Percentiles rank a stretch among this genome's conserved stretches.
Evolutionary conservation across 2,113 vertebrate genomes (phyloP).

Genomic region (Neoarius graeffei): DNA sequence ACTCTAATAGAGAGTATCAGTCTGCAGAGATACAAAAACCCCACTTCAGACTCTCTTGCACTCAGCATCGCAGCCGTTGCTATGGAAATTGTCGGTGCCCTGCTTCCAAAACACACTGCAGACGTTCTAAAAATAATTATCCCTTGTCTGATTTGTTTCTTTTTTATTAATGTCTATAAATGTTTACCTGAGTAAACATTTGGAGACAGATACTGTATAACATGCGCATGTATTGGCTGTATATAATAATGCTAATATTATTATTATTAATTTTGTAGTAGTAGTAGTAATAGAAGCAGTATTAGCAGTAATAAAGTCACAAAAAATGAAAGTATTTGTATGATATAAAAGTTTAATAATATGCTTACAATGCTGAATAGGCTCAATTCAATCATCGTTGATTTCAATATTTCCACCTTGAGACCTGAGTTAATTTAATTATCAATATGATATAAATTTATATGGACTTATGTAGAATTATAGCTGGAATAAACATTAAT

Average conservation of each 20-base stretch:
- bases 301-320: not conserved
- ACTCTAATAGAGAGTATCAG: conserved; percentile 34
- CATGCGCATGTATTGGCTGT: not conserved
- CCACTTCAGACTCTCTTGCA: conserved; percentile 48
- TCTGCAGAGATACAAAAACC: conserved; percentile 53
- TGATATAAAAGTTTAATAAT: not conserved
- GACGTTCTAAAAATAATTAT: conserved; percentile 78
- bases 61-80: conserved; percentile 68
- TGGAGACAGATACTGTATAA: not conserved
- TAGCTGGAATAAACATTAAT: not conserved
- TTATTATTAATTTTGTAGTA: not conserved
- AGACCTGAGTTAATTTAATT: too few relatives aligned
- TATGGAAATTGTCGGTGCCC: conserved; percentile 70
- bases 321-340: not conserved
- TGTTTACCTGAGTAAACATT: not conserved
- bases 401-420: not conserved
- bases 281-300: not conserved
- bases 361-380: not conserved
- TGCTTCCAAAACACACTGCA: conserved; percentile 71
- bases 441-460: not conserved
- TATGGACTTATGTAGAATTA: not conserved
- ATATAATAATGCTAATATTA: not conserved
- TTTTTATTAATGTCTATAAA: conserved; percentile 59
- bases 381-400: not conserved
- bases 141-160: conserved; percentile 25